A percentile compares a stretch with the other conserved stretches of the same genome.
phyloP scores from a whole-genome alignment of 2,888 invertebrate genomes.

The Synergus japonicus region DNA sequence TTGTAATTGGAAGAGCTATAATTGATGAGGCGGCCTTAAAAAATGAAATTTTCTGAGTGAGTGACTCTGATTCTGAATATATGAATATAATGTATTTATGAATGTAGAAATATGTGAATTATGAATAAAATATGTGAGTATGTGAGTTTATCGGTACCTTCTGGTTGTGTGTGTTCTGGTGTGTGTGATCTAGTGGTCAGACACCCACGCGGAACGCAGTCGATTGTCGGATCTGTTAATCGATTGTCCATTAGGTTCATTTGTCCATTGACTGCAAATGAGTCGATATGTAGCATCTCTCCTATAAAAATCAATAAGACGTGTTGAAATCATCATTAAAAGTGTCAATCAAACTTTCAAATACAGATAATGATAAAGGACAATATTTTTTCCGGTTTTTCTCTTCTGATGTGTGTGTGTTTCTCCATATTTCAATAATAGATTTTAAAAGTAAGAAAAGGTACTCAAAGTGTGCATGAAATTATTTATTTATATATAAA shows the following conservation, averaged over 20 bases:
- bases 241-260: constrained; percentile 27
- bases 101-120: neutral
- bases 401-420: no score
- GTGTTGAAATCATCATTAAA: neutral
- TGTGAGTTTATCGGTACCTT: constrained; percentile 11
- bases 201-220: constrained; percentile 14
- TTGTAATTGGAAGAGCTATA: neutral
- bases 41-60: neutral
- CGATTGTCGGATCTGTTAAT: constrained; percentile 33
- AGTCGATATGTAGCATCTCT: constrained; percentile 28
- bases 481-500: no score
- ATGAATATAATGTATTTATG: neutral
- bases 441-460: no score
- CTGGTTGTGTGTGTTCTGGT: constrained; percentile 26
- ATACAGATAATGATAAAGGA: no score
- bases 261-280: constrained; percentile 29
- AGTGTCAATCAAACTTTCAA: neutral
- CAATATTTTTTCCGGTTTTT: no score
- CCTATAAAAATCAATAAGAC: constrained; percentile 18
- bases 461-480: no score
- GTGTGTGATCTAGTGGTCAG: constrained; percentile 9
- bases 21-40: neutral
- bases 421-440: no score
- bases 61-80: neutral
- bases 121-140: neutral